Percentiles rank a stretch among this genome's conserved stretches.
Conservation (phyloP, 2,113 vertebrate genomes). For the Henicopernis longicauda region DNA sequence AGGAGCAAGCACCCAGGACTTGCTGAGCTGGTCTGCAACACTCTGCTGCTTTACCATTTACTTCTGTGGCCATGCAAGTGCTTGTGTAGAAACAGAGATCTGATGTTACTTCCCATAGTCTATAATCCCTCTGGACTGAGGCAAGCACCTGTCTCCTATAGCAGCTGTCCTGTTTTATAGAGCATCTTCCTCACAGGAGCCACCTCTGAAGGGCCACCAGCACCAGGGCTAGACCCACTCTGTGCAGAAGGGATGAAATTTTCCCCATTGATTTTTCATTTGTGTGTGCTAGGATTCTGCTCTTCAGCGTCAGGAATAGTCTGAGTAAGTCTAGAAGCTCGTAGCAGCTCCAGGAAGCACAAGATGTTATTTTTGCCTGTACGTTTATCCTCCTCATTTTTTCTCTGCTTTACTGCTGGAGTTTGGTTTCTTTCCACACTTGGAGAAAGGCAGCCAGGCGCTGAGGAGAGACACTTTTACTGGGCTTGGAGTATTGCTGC, state of each 20-base stretch:
- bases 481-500: neutral
- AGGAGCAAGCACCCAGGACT: neutral
- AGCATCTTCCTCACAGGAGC: neutral
- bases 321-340: neutral
- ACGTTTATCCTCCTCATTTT: neutral
- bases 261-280: neutral
- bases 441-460: fast-evolving
- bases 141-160: fast-evolving
- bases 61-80: neutral
- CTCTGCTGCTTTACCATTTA: neutral
- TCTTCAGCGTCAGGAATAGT: neutral
- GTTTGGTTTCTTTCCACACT: fast-evolving
- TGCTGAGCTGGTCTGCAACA: neutral
- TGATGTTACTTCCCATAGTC: neutral
- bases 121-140: neutral
- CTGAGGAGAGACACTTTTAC: neutral
- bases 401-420: neutral
- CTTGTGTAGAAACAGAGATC: neutral
- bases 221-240: neutral
- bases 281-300: neutral
- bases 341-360: neutral
- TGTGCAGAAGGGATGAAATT: neutral
- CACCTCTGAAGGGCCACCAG: neutral
- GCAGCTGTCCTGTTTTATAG: neutral
- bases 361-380: neutral